These are phyloP conservation scores for Drosophila fungiperda DNA, from an alignment of 2,888 invertebrate species.

Conservation along the genomic window DNA sequence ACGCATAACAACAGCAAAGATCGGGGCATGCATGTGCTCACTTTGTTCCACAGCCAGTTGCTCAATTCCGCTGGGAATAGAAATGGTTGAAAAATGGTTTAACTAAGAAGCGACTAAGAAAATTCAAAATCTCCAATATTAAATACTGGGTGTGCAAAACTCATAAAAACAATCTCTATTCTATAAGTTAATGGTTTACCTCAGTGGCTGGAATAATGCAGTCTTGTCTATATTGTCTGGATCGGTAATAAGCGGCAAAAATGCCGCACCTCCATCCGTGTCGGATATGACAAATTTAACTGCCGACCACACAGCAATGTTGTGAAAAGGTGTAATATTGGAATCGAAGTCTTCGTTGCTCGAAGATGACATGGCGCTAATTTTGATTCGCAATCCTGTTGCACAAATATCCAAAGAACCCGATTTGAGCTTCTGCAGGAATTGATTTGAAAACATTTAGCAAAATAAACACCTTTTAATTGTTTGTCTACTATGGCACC, in stretches of 20 bases:
- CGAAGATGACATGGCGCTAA: constrained; percentile 58
- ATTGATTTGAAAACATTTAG: background rate
- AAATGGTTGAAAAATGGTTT: background rate
- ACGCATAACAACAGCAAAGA: constrained; percentile 96
- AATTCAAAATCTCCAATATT: background rate
- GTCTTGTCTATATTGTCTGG: constrained; percentile 92
- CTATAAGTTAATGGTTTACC: constrained; percentile 61
- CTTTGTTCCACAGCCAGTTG: constrained; percentile 85
- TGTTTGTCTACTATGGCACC: constrained; percentile 60
- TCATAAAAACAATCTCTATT: background rate
- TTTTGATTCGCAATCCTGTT: constrained; percentile 90
- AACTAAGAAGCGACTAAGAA: background rate
- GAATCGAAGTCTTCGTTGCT: constrained; percentile 73
- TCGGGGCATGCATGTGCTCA: constrained; percentile 90
- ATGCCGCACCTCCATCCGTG: constrained; percentile 88
- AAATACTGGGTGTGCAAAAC: background rate
- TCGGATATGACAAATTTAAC: constrained; percentile 92
- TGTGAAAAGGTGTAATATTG: constrained; percentile 92
- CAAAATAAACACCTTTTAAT: background rate
- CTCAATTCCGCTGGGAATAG: constrained; percentile 81
- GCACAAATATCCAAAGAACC: constrained; percentile 84
- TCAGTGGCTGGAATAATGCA: constrained; percentile 87
- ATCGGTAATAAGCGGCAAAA: constrained; percentile 93
- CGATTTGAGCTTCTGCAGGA: constrained; percentile 75
- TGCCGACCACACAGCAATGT: constrained; percentile 97